These are phyloP conservation scores for Proisotoma minuta DNA, from an alignment of 2,888 invertebrate species.

Conservation along the genomic window DNA sequence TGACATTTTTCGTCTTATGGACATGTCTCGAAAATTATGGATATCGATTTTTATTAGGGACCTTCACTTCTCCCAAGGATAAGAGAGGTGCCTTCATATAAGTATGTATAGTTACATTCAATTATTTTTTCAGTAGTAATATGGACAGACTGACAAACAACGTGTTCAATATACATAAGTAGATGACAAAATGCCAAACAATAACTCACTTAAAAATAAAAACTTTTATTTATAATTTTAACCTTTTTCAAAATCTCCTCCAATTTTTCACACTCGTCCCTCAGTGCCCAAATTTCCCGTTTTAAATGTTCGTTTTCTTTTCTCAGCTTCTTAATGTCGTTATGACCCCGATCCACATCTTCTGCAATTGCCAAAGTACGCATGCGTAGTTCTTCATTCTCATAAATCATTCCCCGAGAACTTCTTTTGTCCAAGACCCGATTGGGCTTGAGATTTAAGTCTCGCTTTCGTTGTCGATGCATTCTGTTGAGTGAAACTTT, in stretches of 20 bases:
- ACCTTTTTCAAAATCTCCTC: slow-evolving; percentile 65
- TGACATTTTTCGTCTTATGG: too few relatives aligned
- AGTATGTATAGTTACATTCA: too few relatives aligned
- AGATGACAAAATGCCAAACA: too few relatives aligned
- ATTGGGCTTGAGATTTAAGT: slow-evolving; percentile 84
- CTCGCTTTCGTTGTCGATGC: slow-evolving; percentile 78
- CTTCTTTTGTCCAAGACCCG: slow-evolving; percentile 85
- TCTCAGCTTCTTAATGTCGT: slow-evolving; percentile 80
- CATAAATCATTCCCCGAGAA: slow-evolving; percentile 87
- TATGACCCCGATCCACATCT: slow-evolving; percentile 85
- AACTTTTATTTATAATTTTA: slow-evolving; percentile 39
- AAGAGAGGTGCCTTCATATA: too few relatives aligned
- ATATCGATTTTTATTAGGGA: too few relatives aligned
- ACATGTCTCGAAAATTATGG: too few relatives aligned
- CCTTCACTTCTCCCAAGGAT: too few relatives aligned
- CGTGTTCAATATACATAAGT: too few relatives aligned
- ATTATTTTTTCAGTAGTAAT: too few relatives aligned
- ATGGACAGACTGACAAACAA: too few relatives aligned
- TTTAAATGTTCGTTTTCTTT: slow-evolving; percentile 82
- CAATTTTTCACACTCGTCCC: slow-evolving; percentile 82
- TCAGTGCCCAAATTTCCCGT: slow-evolving; percentile 77
- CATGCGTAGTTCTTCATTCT: slow-evolving; percentile 83
- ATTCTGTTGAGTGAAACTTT: too few relatives aligned
- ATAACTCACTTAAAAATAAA: too few relatives aligned
- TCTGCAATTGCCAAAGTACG: slow-evolving; percentile 88